Conservation (phyloP, 1,140 invertebrate genomes). For the Drosophila suzukii region DNA sequence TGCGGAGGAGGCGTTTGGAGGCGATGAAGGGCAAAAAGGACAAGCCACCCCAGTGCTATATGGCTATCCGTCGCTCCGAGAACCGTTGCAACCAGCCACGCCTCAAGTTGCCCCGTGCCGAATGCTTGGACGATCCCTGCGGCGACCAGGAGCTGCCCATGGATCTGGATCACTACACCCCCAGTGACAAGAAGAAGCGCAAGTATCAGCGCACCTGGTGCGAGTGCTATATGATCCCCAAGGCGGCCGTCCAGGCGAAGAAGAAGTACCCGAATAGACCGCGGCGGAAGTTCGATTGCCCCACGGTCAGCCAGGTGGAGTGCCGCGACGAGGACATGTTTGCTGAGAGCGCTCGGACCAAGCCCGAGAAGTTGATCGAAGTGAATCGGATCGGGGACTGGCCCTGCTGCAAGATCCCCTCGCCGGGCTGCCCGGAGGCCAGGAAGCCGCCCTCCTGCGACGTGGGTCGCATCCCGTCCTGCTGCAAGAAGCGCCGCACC, state of each 20-base stretch:
- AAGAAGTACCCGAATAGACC: slow-evolving; percentile 14
- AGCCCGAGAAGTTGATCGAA: slow-evolving; percentile 12
- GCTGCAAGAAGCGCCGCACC: slow-evolving; percentile 40
- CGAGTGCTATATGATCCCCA: slow-evolving; percentile 10
- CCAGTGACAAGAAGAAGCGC: slow-evolving; percentile 23
- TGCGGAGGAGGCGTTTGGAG: not conserved
- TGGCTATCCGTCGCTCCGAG: slow-evolving; percentile 10
- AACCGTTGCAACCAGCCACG: not conserved
- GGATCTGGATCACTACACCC: slow-evolving; percentile 30
- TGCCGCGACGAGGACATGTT: not conserved
- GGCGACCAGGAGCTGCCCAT: not conserved
- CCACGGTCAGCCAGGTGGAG: not conserved
- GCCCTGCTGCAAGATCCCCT: slow-evolving; percentile 37
- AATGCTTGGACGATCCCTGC: slow-evolving; percentile 28
- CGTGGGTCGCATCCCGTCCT: not conserved
- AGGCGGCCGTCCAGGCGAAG: not conserved
- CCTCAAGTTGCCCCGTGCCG: not conserved
- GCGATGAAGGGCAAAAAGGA: not conserved
- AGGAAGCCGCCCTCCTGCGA: slow-evolving; percentile 2
- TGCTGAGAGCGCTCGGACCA: fast-evolving
- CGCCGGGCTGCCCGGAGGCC: not conserved
- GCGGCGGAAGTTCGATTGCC: not conserved
- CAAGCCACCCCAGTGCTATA: not conserved
- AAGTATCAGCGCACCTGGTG: slow-evolving; percentile 46
- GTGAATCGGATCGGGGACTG: not conserved